Evolutionary conservation across 2,888 invertebrate genomes (phyloP), one percentile per base, ranked within the genome.

Genomic region (Drosophila picticornis): DNA sequence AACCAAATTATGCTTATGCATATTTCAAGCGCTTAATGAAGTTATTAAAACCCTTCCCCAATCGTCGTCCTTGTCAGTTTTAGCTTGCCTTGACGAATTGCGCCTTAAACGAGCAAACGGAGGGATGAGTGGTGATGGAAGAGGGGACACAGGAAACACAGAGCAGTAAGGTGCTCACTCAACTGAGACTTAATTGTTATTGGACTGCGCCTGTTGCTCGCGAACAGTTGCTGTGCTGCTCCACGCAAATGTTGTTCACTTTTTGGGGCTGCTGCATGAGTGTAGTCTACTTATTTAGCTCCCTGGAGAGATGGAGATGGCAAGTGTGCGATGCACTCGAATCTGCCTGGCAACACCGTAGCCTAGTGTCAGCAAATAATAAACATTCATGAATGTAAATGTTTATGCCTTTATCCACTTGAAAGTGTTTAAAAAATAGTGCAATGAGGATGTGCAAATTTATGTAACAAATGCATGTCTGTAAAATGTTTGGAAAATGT

Each of bases 1-100:
- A 70, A 65, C 70, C 53, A 68, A 81, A 81, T 84, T 67, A 83
- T 81, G 82, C 84, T 79, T 50, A 68, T 84, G 84, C 82, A 83
- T 83, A 84, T 79, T 84, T 84, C 60, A 77, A 69, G 69, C 64
- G 56, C 67, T 73, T 76, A 77, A 83, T 83, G 67, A 81, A 81
- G 79, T 79, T 70, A 68, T 55, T 67, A 77, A 81, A 67, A 55
- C 19, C 13, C 10, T 29, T 19, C 10, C 25, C 3, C 25, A 55
- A 27, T 27, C 68, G 32, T 38, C 51, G 66, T 36, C 19, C 36
- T 22, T 40, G 22, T 16, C 34, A 36, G 32, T 38, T 51, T 58
- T 51, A 31, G 72, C 62, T 69, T 48, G 34, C 34, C 51, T 59
- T 63, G 62, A 64, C 58, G 56, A 62, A 66, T 29, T 27, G 32